phyloP scores from a whole-genome alignment of 2,113 vertebrate species.

The Melanerpes formicivorus region DNA sequence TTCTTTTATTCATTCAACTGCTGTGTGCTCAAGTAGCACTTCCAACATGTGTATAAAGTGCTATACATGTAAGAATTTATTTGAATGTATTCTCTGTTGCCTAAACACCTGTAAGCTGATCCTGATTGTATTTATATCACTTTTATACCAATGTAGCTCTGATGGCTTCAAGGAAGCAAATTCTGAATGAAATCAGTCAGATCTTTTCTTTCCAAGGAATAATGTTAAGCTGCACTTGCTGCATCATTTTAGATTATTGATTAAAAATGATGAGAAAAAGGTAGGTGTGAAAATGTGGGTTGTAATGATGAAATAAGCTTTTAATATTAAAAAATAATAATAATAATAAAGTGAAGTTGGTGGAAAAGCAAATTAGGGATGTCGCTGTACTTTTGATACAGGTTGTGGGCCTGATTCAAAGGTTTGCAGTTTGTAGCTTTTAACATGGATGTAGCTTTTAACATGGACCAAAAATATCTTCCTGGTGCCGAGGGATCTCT shows the following conservation, averaged over 20 bases:
- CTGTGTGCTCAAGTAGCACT: neutral
- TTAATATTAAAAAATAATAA: constrained; percentile 3
- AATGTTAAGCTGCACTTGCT: constrained; percentile 53
- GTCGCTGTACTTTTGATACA: neutral
- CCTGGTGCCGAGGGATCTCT: neutral
- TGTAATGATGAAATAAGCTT: neutral
- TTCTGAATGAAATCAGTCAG: constrained; percentile 7
- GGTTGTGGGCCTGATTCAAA: neutral
- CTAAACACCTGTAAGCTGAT: constrained; percentile 26
- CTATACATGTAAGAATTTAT: neutral
- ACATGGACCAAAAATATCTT: neutral
- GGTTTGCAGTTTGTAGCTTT: neutral
- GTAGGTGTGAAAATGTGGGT: constrained; percentile 21
- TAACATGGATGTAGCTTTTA: neutral
- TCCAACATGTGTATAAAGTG: neutral
- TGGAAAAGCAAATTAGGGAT: neutral
- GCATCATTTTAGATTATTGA: constrained; percentile 60
- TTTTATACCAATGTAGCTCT: neutral
- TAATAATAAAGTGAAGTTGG: neutral
- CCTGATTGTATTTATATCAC: neutral
- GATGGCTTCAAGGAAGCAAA: neutral
- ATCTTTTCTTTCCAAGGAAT: constrained; percentile 12
- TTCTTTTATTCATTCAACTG: neutral
- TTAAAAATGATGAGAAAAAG: constrained; percentile 59
- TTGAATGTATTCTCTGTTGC: neutral